These are phyloP conservation scores for Drosophila auraria DNA, from an alignment of 1,140 invertebrate species.

Conservation along the genomic window DNA sequence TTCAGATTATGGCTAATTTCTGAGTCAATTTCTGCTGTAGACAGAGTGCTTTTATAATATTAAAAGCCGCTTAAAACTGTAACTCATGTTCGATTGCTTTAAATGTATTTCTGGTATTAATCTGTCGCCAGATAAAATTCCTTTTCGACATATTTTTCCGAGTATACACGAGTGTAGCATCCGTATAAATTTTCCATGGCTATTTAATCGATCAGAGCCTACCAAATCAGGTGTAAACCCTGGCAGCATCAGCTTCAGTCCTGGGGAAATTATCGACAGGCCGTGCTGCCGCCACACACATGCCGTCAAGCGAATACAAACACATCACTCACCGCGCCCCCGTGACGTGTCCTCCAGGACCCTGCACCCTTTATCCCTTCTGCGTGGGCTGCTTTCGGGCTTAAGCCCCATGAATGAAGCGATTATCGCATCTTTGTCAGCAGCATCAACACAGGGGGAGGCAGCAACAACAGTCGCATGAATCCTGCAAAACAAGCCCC, in stretches of 20 bases:
- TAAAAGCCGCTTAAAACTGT: background rate
- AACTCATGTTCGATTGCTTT: background rate
- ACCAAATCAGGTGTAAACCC: conserved; percentile 21
- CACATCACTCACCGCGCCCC: conserved; percentile 8
- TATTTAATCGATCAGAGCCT: conserved; percentile 8
- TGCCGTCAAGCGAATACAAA: background rate
- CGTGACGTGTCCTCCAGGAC: conserved; percentile 8
- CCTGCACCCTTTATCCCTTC: conserved; percentile 34
- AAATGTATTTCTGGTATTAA: background rate
- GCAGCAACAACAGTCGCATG: background rate
- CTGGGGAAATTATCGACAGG: conserved; percentile 20
- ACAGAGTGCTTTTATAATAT: background rate
- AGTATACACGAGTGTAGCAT: background rate
- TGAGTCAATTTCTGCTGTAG: too few species aligned
- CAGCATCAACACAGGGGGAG: conserved; percentile 24
- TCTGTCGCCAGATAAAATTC: background rate
- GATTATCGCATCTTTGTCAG: conserved; percentile 62
- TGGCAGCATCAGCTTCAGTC: background rate
- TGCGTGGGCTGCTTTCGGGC: conserved; percentile 50
- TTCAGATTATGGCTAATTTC: too few species aligned
- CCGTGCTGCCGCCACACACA: background rate
- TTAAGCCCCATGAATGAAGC: conserved; percentile 56
- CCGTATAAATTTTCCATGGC: background rate
- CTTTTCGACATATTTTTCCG: background rate
- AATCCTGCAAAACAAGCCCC: conserved; percentile 26